phyloP scores from a whole-genome alignment of 2,113 vertebrate genomes.

The Ciconia maguari region DNA sequence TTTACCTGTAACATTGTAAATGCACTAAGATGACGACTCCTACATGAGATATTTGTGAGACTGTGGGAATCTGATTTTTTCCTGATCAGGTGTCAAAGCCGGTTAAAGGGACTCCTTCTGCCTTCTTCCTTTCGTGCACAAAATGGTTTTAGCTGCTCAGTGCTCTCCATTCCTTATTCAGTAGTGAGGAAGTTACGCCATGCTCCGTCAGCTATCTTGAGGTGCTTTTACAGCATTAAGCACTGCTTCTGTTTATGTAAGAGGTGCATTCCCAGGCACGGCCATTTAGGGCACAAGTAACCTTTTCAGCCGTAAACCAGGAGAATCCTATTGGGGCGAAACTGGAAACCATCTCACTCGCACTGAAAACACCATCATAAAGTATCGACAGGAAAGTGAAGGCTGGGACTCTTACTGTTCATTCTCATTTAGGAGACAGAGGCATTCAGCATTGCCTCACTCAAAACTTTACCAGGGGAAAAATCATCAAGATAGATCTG shows the following conservation, averaged over 20 bases:
- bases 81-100: background rate
- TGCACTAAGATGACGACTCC: background rate
- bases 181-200: background rate
- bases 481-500: conserved; percentile 48
- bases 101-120: background rate
- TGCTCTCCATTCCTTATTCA: background rate
- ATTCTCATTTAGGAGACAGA: conserved; percentile 57
- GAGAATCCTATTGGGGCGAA: background rate
- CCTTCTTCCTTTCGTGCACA: background rate
- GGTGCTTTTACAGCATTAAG: background rate
- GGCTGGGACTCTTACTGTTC: conserved; percentile 20
- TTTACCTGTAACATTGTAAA: background rate
- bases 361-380: background rate
- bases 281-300: background rate
- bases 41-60: background rate
- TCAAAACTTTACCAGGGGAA: conserved; percentile 22
- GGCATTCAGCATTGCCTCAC: background rate
- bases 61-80: background rate
- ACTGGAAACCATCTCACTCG: conserved; percentile 19
- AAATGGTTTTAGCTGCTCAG: background rate
- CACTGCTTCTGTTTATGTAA: background rate
- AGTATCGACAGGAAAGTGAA: background rate
- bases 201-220: background rate
- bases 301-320: background rate
- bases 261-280: background rate